phyloP scores from a whole-genome alignment of 2,113 vertebrate species.

The Cyrtonyx montezumae region DNA sequence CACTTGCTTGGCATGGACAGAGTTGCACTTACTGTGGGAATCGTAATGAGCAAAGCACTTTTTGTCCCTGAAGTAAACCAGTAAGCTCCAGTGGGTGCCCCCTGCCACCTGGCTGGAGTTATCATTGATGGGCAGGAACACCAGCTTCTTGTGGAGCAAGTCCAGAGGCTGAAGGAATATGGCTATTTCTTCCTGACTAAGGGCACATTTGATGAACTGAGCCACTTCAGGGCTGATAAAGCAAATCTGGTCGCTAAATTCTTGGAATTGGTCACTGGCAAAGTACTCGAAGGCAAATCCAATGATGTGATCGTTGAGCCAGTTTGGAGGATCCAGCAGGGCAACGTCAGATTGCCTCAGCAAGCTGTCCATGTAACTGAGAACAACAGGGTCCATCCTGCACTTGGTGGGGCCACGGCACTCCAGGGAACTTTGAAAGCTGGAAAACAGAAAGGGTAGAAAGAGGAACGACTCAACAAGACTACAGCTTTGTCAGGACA shows the following conservation, averaged over 20 bases:
- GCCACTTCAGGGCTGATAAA: slow-evolving; percentile 96
- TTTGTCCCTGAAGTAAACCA: slow-evolving; percentile 86
- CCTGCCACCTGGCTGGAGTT: slow-evolving; percentile 91
- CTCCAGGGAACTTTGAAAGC: slow-evolving; percentile 26
- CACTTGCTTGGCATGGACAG: slow-evolving; percentile 86
- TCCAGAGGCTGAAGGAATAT: slow-evolving; percentile 91
- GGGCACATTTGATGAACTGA: slow-evolving; percentile 95
- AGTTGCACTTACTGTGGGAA: slow-evolving; percentile 91
- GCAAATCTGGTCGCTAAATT: slow-evolving; percentile 76
- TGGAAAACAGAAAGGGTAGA: slow-evolving; percentile 36
- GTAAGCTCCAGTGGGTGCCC: slow-evolving; percentile 95
- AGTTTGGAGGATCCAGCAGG: slow-evolving; percentile 90
- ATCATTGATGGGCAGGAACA: slow-evolving; percentile 95
- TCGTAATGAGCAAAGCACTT: slow-evolving; percentile 92
- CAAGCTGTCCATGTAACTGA: slow-evolving; percentile 96
- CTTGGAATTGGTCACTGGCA: slow-evolving; percentile 81
- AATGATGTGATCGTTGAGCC: slow-evolving; percentile 97
- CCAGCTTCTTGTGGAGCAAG: slow-evolving; percentile 81
- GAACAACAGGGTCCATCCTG: slow-evolving; percentile 92
- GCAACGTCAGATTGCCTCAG: slow-evolving; percentile 89
- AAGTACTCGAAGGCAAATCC: slow-evolving; percentile 97
- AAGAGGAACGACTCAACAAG: background rate
- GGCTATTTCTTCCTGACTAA: slow-evolving; percentile 85
- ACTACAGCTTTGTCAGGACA: background rate
- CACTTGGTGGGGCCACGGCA: background rate